Percentiles rank a stretch among this genome's conserved stretches.
Conservation (phyloP, 2,797 vertebrate genomes). For the Sebastes taczanowskii region DNA sequence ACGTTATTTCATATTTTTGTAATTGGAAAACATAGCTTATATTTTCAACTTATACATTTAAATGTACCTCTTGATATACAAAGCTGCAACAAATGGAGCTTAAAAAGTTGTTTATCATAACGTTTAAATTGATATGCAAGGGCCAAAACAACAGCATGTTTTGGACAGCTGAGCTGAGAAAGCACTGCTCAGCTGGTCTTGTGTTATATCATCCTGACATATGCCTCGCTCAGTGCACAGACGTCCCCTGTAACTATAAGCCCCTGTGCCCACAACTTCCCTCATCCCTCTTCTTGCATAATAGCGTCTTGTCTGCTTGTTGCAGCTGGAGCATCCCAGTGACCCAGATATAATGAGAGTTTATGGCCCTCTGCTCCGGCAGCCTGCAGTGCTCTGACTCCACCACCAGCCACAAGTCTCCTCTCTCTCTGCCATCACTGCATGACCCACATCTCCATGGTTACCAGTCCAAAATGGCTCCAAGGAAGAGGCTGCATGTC, state of each 20-base stretch:
- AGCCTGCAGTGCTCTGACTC: slow-evolving; percentile 68
- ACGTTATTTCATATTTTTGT: not conserved
- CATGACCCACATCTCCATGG: slow-evolving; percentile 82
- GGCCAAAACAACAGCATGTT: slow-evolving; percentile 26
- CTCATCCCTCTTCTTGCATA: slow-evolving; percentile 73
- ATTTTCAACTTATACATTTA: not conserved
- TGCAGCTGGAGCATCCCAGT: slow-evolving; percentile 79
- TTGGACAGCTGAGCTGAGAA: slow-evolving; percentile 31
- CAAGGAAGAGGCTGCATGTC: slow-evolving; percentile 27
- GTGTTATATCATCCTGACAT: slow-evolving; percentile 56
- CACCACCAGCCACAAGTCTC: slow-evolving; percentile 68
- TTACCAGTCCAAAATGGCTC: slow-evolving; percentile 79
- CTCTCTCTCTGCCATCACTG: slow-evolving; percentile 61
- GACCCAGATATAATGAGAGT: slow-evolving; percentile 83
- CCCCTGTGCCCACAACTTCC: slow-evolving; percentile 51
- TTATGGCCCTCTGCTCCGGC: slow-evolving; percentile 60
- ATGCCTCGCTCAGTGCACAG: slow-evolving; percentile 52
- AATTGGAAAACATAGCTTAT: not conserved
- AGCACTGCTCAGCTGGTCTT: slow-evolving; percentile 42
- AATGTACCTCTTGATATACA: not conserved
- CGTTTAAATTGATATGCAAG: not conserved
- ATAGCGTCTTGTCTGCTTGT: slow-evolving; percentile 74
- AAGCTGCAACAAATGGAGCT: not conserved
- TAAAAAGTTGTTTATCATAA: not conserved
- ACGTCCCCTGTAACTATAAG: slow-evolving; percentile 47